phyloP scores from a whole-genome alignment of 2,888 invertebrate genomes.

The Camptogramma bilineatum region DNA sequence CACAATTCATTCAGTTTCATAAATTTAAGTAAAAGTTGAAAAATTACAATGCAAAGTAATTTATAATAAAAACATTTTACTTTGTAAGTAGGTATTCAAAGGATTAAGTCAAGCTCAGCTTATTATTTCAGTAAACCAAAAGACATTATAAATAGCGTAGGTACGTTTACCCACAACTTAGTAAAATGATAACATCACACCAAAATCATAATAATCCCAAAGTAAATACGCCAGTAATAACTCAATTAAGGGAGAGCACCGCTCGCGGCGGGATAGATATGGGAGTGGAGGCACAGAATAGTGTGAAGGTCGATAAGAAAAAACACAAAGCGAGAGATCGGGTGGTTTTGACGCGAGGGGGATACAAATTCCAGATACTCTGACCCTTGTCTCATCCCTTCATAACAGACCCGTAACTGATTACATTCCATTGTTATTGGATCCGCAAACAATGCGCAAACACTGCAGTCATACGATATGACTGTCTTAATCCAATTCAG shows the following conservation, averaged over 20 bases:
- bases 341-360: slow-evolving; percentile 58
- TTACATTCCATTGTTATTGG: slow-evolving; percentile 78
- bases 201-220: slow-evolving; percentile 59
- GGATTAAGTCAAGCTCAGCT: not conserved
- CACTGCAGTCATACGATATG: slow-evolving; percentile 54
- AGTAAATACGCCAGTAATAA: slow-evolving; percentile 76
- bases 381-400: slow-evolving; percentile 68
- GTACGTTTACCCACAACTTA: slow-evolving; percentile 5
- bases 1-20: too few species aligned
- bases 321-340: slow-evolving; percentile 63
- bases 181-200: slow-evolving; percentile 39
- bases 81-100: not conserved
- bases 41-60: too few species aligned
- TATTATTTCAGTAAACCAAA: not conserved
- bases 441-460: slow-evolving; percentile 69
- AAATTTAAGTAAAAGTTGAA: too few species aligned
- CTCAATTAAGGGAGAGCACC: slow-evolving; percentile 78
- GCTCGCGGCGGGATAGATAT: slow-evolving; percentile 61
- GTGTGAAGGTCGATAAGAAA: slow-evolving; percentile 58
- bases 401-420: slow-evolving; percentile 68
- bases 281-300: slow-evolving; percentile 48
- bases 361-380: slow-evolving; percentile 64
- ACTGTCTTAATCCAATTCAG: slow-evolving; percentile 36
- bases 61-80: not conserved
- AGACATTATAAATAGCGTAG: slow-evolving; percentile 1